Base-by-base conservation (phyloP, 2,797 vertebrate genomes). In the Parambassis ranga region DNA sequence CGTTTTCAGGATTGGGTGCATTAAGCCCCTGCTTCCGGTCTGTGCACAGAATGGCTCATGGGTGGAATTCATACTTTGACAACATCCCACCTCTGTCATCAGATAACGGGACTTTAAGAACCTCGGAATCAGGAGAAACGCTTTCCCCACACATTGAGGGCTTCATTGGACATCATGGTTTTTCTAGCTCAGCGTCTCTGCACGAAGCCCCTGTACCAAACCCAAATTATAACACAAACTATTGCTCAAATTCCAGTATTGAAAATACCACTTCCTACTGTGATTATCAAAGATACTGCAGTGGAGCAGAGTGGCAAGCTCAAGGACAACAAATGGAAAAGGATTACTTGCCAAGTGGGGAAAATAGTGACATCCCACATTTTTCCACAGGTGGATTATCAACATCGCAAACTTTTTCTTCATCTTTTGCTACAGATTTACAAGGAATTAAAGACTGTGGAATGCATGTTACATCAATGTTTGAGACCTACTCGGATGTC, bases 401-500 rank as follows among this genome's bases (percentile, higher is more conserved):
- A 5, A 26, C 72, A 51, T 62, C 81, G 1, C 73, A n/a, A 52
- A 43, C 80, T 35, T 84, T 80, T 52, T 65, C 82, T 22, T 65
- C 79, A 46, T 57, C 78, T 38, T 84, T 83, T 75, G 46, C 50
- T 30, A 28, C 65, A 31, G 75, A 89, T 48, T 69, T 86, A 31
- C 72, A 88, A 70, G 76, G 71, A 66, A 42, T 82, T 52, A 81
- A 77, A 63, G 86, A 90, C 53, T 81, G 83, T 86, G 75, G 61
- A 65, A 76, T 86, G 22, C 46, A 86, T 50, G 53, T 66, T 18
- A 23, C 77, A 59, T 65, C 81, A n/a, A 78, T 78, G 80, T 72
- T 89, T 53, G 89, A 85, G 13, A 78, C 83, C 63, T 92, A 85
- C 63, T 91, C 91, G 0, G 90, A 93, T 83, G 83, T 92, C 49